Evolutionary conservation across 1,140 invertebrate genomes (phyloP), one percentile per base, ranked within the genome.

Genomic region (Reticulitermes speratus): DNA sequence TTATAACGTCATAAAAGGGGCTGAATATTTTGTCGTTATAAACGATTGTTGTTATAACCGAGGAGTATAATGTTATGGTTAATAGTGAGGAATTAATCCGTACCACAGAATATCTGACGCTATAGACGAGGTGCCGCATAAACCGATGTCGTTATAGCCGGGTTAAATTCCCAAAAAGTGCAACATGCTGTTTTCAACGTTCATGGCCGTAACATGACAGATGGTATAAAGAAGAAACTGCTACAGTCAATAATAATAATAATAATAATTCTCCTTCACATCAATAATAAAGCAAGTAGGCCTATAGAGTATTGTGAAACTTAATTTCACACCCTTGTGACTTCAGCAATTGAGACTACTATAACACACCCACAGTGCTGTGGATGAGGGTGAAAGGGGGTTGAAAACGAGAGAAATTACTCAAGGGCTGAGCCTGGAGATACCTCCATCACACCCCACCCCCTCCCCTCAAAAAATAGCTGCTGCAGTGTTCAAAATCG

Each of bases 321-420:
- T 75, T 75, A 75, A 75, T 75, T 75, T 75, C 65, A 75, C 65
- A 75, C 65, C 65, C 65, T 75, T 75, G 65, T 75, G 65, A 75
- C 25, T 75, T 75, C 16, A 75, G 65, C 65, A 75, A 75, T 75
- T 75, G 65, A 75, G 65, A 75, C 25, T 30, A 30, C 65, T 30
- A 30, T 25, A 75, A 75, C n/a, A 30, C n/a, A 75, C 19, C 52
- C 52, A 55, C 19, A 55, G 14, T 55, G 52, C 5, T 48, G 52
- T 12, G 52, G 52, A 19, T 11, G n/a, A 75, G 65, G n/a, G 65
- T n/a, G 14, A 75, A 25, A 75, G 25, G n/a, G 65, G 65, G 65
- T 25, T 65, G 59, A 9, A 75, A 75, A 75, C 7, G 65, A 30
- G 7, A 75, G n/a, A 75, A 75, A 75, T 30, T 75, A 75, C 65